Evolutionary conservation across 2,113 vertebrate species (phyloP).

Genomic region (Xyrauchen texanus): DNA sequence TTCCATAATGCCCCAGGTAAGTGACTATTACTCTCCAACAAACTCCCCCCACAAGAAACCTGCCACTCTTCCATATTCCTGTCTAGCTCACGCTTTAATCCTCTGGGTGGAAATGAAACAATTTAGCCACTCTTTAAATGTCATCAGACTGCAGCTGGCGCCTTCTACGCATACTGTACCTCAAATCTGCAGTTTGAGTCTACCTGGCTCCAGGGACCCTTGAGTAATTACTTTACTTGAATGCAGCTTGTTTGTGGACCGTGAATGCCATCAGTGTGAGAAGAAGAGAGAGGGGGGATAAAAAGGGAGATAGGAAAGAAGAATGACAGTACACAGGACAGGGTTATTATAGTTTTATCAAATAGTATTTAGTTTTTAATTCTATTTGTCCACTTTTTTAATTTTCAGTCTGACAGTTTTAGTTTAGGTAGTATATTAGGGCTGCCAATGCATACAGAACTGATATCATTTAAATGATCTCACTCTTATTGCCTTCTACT

Average conservation of each 20-base stretch:
- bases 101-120: constrained; percentile 22
- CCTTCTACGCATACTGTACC: constrained; percentile 61
- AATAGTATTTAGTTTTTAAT: too few relatives aligned
- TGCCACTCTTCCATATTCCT: neutral
- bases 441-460: too few relatives aligned
- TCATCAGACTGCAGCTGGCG: constrained; percentile 64
- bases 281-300: too few relatives aligned
- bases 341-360: too few relatives aligned
- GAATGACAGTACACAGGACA: too few relatives aligned
- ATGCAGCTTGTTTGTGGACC: constrained; percentile 60
- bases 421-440: too few relatives aligned
- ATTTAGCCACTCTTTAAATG: constrained; percentile 58
- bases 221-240: constrained; percentile 76
- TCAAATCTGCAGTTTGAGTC: constrained; percentile 71
- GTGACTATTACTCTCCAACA: constrained; percentile 12
- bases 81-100: neutral
- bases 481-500: too few relatives aligned
- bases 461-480: too few relatives aligned
- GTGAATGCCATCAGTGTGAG: constrained; percentile 58
- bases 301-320: too few relatives aligned
- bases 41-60: neutral
- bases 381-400: too few relatives aligned
- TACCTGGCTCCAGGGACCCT: constrained; percentile 61
- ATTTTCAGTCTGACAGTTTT: too few relatives aligned
- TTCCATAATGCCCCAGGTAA: constrained; percentile 73